Evolutionary conservation across 2,113 vertebrate species (phyloP), one percentile per base, ranked within the genome.

Genomic region (Archilochus colubris): DNA sequence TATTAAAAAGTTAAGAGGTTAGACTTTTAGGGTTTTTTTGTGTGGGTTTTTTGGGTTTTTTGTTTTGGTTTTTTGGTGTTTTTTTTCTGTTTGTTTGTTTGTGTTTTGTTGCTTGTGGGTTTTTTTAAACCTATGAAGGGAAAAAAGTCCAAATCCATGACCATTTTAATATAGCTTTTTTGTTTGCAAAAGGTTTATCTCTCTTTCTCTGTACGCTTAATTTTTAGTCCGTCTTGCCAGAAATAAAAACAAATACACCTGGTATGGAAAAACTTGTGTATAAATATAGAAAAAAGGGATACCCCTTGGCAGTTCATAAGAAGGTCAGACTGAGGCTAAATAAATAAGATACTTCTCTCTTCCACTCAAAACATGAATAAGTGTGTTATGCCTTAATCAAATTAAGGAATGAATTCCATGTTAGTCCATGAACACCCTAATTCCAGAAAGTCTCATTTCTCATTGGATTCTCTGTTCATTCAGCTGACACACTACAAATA

Each of bases 231-330:
- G 7, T 86, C 54, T 61, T 58, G 50, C 69, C 73, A 92, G 78
- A 79, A 94, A 82, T 69, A 58, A 93, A 96, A 94, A 85, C 75
- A 93, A 94, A 90, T 89, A 86, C 91, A 93, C 86, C 94, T 94
- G 77, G 77, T 64, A 72, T 51, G 66, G 88, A 78, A 95, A 95
- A 84, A 57, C 27, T 57, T 89, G 93, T 84, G 18, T 76, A 73
- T 89, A 94, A 86, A 91, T 62, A 92, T 77, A 93, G 94, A 81
- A 94, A 94, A 93, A 92, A 89, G 77, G 81, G 83, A 93, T 92
- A 93, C 69, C 83, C 89, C 54, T 93, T 92, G 83, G 94, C 91
- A 75, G 64, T 92, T 79, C 86, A 86, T n/a, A 57, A 84, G 77
- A 92, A 86, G 92, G 92, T 93, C 92, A 95, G 66, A 61, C 40